Evolutionary conservation across 2,113 vertebrate genomes (phyloP).

Genomic region (Ochotona princeps): DNA sequence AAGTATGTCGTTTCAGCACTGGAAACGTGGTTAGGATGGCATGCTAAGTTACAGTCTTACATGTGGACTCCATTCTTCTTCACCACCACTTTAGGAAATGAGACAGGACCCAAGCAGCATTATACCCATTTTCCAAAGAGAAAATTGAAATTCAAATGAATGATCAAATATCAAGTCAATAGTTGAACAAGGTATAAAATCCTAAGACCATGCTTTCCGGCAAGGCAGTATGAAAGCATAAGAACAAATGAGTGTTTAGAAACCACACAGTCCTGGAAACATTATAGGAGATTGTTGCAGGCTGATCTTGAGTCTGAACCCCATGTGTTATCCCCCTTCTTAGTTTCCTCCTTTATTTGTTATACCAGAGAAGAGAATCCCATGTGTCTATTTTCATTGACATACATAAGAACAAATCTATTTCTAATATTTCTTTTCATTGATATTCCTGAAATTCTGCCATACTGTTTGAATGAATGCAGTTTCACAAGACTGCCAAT

Average conservation of each 20-base stretch:
- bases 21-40: no score
- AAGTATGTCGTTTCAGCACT: no score
- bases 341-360: background rate
- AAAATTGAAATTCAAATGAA: background rate
- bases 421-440: slow-evolving; percentile 4
- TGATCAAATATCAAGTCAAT: background rate
- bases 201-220: background rate
- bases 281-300: no score
- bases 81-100: background rate
- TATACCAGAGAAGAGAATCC: background rate
- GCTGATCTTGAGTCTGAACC: background rate
- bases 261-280: background rate
- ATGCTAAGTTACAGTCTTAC: background rate
- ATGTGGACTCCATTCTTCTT: background rate
- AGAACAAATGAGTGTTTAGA: background rate
- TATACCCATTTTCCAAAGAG: background rate
- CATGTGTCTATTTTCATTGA: background rate
- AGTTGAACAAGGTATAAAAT: background rate
- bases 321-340: background rate
- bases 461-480: background rate
- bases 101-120: background rate
- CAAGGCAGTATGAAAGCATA: background rate
- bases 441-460: background rate
- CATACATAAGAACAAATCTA: background rate
- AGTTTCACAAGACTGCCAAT: background rate